A percentile compares a stretch with the other conserved stretches of the same genome.
These are phyloP conservation scores for Lagria hirta DNA, from an alignment of 2,888 invertebrate species.

Conservation along the genomic window DNA sequence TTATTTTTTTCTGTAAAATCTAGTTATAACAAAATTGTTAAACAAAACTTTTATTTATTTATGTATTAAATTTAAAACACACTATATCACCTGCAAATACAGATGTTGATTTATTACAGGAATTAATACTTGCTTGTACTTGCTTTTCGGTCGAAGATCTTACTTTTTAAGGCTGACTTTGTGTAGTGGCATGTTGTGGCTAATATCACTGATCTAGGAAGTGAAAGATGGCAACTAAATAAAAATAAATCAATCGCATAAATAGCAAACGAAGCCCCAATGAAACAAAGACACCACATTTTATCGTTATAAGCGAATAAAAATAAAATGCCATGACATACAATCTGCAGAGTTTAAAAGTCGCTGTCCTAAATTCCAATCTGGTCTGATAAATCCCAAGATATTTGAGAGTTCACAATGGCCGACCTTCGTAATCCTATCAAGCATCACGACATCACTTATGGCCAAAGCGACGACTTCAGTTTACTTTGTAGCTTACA, in stretches of 20 bases:
- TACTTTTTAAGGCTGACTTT: too few relatives aligned
- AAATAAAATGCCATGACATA: constrained; percentile 30
- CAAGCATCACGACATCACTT: constrained; percentile 39
- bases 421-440: constrained; percentile 42
- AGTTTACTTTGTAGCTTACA: constrained; percentile 40
- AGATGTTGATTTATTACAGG: too few relatives aligned
- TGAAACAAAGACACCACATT: constrained; percentile 23
- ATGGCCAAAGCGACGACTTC: constrained; percentile 30
- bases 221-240: too few relatives aligned
- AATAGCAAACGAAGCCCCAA: constrained; percentile 15
- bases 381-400: constrained; percentile 42
- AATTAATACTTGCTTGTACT: too few relatives aligned
- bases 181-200: too few relatives aligned
- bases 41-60: too few relatives aligned
- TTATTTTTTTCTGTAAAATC: too few relatives aligned
- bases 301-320: constrained; percentile 32
- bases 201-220: too few relatives aligned
- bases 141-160: too few relatives aligned
- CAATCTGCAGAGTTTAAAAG: constrained; percentile 32
- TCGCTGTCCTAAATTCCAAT: constrained; percentile 41
- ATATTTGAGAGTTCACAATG: constrained; percentile 45
- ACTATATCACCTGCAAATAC: too few relatives aligned
- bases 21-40: too few relatives aligned
- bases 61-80: too few relatives aligned
- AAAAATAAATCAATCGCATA: constrained; percentile 21